phyloP scores from a whole-genome alignment of 1,140 invertebrate genomes.

The Neodiprion fabricii region DNA sequence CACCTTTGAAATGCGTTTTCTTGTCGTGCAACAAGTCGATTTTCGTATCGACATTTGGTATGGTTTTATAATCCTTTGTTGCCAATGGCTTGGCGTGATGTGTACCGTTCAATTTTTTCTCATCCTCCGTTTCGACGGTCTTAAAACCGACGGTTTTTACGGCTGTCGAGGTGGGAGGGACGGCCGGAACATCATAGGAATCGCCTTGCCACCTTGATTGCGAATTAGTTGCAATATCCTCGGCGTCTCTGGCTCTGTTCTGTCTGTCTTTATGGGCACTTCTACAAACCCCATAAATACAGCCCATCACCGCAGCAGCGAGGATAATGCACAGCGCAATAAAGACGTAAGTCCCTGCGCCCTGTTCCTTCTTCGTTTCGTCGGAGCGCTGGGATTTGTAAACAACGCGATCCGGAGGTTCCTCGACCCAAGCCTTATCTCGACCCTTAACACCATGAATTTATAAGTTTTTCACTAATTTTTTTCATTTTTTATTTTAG shows the following conservation, averaged over 20 bases:
- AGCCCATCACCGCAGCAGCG: slow-evolving; percentile 69
- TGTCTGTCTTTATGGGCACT: slow-evolving; percentile 64
- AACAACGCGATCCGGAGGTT: slow-evolving; percentile 74
- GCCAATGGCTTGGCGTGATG: slow-evolving; percentile 38
- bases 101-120: slow-evolving; percentile 55
- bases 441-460: slow-evolving; percentile 62
- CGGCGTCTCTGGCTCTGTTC: slow-evolving; percentile 56
- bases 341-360: slow-evolving; percentile 75
- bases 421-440: slow-evolving; percentile 81
- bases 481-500: slow-evolving; percentile 14
- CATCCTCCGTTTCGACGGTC: slow-evolving; percentile 46
- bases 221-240: slow-evolving; percentile 39
- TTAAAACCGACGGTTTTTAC: slow-evolving; percentile 54
- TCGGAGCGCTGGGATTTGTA: slow-evolving; percentile 77
- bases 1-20: slow-evolving; percentile 54
- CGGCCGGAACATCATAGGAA: slow-evolving; percentile 43
- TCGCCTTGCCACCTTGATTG: slow-evolving; percentile 51
- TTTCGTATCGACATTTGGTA: slow-evolving; percentile 47
- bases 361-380: slow-evolving; percentile 76
- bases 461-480: slow-evolving; percentile 15
- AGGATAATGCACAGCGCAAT: slow-evolving; percentile 74
- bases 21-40: slow-evolving; percentile 51
- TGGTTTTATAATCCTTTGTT: slow-evolving; percentile 51
- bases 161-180: slow-evolving; percentile 26
- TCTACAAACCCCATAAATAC: slow-evolving; percentile 66